A percentile compares a stretch with the other conserved stretches of the same genome.
phyloP scores from a whole-genome alignment of 2,113 vertebrate species.

The Malurus elegans region DNA sequence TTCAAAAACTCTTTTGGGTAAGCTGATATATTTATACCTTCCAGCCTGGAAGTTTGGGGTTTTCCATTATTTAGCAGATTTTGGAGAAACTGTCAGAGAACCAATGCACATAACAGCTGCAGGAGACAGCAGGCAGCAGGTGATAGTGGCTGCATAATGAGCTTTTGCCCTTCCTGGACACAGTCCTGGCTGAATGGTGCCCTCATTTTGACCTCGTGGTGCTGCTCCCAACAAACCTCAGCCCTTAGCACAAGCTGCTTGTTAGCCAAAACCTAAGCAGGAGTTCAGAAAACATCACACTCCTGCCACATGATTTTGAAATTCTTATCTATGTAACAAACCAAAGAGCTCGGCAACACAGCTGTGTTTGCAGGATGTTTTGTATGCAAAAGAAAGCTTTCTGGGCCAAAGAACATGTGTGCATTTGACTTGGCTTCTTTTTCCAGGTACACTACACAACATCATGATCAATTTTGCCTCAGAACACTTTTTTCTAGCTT shows the following conservation, averaged over 20 bases:
- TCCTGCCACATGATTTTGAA: neutral
- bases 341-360: neutral
- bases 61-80: neutral
- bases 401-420: accelerated
- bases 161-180: neutral
- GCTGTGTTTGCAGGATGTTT: neutral
- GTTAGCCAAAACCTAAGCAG: neutral
- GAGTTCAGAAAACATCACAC: neutral
- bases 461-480: neutral
- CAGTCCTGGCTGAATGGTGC: accelerated
- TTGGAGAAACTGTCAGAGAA: neutral
- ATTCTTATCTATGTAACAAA: neutral
- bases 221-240: neutral
- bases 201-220: neutral
- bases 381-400: neutral
- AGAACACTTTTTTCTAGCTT: accelerated
- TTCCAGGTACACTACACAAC: neutral
- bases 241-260: neutral
- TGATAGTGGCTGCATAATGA: neutral
- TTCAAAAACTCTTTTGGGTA: neutral
- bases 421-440: neutral
- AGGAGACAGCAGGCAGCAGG: neutral
- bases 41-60: neutral
- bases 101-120: neutral
- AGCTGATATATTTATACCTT: neutral